Evolutionary conservation across 2,113 vertebrate genomes (phyloP).

Genomic region (Peromyscus californicus): DNA sequence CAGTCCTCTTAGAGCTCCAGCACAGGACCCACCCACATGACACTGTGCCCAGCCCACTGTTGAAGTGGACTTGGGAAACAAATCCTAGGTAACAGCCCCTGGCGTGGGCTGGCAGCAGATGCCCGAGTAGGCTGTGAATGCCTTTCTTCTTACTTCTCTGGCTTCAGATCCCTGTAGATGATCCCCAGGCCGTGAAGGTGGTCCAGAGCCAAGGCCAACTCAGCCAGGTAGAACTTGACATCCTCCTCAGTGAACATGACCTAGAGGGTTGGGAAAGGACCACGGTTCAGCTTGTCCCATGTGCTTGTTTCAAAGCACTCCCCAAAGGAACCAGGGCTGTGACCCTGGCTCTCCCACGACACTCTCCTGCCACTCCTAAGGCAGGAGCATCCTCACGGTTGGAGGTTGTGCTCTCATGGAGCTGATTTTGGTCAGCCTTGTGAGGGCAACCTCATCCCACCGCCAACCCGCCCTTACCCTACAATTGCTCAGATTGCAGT

Average conservation of each 20-base stretch:
- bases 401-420: fast-evolving
- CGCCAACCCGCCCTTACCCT: neutral
- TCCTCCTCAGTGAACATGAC: conserved; percentile 96
- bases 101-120: neutral
- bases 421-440: fast-evolving
- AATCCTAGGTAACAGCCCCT: neutral
- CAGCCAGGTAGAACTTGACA: conserved; percentile 94
- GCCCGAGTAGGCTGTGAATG: neutral
- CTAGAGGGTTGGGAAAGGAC: conserved; percentile 79
- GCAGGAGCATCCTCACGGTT: fast-evolving
- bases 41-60: fast-evolving
- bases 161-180: conserved; percentile 95
- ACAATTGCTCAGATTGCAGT: fast-evolving
- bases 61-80: fast-evolving
- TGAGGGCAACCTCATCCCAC: neutral
- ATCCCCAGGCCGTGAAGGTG: conserved; percentile 93
- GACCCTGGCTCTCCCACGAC: neutral
- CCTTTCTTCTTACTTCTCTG: conserved; percentile 90
- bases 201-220: conserved; percentile 92
- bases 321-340: fast-evolving
- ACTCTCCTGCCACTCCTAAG: neutral
- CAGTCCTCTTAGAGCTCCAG: neutral
- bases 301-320: neutral
- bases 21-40: fast-evolving
- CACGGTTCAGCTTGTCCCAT: neutral